A percentile compares a stretch with the other conserved stretches of the same genome.
Evolutionary conservation across 2,888 invertebrate genomes (phyloP).

Genomic region (Zygaena filipendulae): DNA sequence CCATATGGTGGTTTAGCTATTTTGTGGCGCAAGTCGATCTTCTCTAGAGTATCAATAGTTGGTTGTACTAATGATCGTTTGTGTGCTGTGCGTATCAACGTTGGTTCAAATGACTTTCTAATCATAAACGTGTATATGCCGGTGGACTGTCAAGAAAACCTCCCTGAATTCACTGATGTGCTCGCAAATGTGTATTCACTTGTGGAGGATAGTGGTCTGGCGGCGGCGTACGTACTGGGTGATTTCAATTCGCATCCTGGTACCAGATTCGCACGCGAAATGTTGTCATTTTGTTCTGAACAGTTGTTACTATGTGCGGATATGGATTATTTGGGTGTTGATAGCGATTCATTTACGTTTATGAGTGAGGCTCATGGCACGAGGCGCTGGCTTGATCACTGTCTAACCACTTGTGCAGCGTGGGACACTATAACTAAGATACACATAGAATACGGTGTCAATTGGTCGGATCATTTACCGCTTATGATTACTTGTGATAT

Average conservation of each 20-base stretch:
- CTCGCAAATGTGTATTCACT: slow-evolving; percentile 5
- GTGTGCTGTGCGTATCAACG: too few species aligned
- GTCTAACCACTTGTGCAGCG: slow-evolving; percentile 6
- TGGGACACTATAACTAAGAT: slow-evolving; percentile 1
- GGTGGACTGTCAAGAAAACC: too few species aligned
- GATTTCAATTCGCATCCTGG: slow-evolving; percentile 5
- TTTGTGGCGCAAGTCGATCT: too few species aligned
- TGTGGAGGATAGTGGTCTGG: slow-evolving; percentile 4
- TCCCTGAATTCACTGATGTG: too few species aligned
- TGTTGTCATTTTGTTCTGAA: slow-evolving; percentile 1
- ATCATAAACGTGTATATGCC: not conserved
- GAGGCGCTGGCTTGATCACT: too few species aligned
- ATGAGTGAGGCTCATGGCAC: slow-evolving; percentile 7
- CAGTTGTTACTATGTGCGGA: too few species aligned
- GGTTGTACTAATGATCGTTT: too few species aligned
- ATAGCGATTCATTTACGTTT: slow-evolving; percentile 5
- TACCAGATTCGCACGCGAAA: slow-evolving; percentile 2
- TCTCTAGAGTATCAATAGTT: too few species aligned
- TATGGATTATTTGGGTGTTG: too few species aligned
- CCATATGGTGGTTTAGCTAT: slow-evolving; percentile 4
- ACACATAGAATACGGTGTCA: slow-evolving; percentile 2
- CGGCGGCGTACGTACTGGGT: slow-evolving; percentile 1
- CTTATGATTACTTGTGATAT: slow-evolving; percentile 5
- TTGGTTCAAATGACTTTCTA: not conserved
- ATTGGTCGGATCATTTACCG: too few species aligned